Evolutionary conservation across 30 jellyfish, hydroid and myxozoan genomes (phyloP).

Genomic region (Cassiopea xamachana): DNA sequence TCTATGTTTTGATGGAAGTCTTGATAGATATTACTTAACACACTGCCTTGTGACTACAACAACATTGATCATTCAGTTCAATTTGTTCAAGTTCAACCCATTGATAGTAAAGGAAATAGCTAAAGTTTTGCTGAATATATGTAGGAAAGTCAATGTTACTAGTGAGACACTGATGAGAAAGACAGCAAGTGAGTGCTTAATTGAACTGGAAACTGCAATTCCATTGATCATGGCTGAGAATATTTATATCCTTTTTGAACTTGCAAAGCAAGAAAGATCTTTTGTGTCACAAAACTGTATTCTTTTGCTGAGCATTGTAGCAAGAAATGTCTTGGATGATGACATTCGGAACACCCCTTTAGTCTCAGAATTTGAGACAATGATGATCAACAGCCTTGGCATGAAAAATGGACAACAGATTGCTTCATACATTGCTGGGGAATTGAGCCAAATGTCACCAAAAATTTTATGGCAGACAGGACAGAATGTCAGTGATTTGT

Average conservation of each 20-base stretch:
- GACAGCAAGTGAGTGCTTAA: conserved; percentile 56
- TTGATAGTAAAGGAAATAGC: conserved; percentile 32
- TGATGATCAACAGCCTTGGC: not conserved
- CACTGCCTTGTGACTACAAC: conserved; percentile 62
- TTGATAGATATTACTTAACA: conserved; percentile 30
- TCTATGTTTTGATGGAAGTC: not conserved
- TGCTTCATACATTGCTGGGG: conserved; percentile 64
- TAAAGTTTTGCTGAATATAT: not conserved
- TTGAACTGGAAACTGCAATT: conserved; percentile 44
- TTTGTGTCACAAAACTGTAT: conserved; percentile 50
- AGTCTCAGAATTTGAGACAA: not conserved
- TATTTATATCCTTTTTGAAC: conserved; percentile 16
- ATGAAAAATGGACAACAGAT: conserved; percentile 38
- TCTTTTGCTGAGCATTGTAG: conserved; percentile 38
- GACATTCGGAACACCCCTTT: not conserved
- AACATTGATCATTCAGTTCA: conserved; percentile 46
- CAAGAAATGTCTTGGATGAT: conserved; percentile 14
- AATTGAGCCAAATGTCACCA: conserved; percentile 31
- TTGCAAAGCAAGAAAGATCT: conserved; percentile 41
- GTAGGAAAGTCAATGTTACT: conserved; percentile 39
- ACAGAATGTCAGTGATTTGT: conserved; percentile 12
- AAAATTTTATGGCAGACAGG: conserved; percentile 51
- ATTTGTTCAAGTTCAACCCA: conserved; percentile 32
- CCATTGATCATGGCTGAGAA: conserved; percentile 26
- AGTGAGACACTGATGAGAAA: conserved; percentile 32